Evolutionary conservation across 1,140 invertebrate genomes (phyloP).

Genomic region (Neodiprion virginianus): DNA sequence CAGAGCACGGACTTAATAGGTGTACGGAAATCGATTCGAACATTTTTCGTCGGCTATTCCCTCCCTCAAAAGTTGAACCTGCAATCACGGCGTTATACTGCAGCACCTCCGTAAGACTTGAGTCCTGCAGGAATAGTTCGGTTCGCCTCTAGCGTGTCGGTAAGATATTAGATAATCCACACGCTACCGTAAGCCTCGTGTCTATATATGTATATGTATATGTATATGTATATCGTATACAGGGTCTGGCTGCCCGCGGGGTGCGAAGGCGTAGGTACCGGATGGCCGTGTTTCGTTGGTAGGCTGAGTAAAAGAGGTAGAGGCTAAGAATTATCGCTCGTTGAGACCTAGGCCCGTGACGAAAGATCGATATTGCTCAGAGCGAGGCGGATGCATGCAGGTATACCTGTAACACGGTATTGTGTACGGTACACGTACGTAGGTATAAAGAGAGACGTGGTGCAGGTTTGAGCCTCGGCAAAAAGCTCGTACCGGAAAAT

Average conservation of each 20-base stretch:
- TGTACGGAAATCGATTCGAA: no score
- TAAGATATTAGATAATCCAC: constrained; percentile 3
- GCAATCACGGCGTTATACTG: not conserved
- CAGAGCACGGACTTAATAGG: no score
- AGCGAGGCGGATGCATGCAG: not conserved
- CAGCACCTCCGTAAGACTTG: not conserved
- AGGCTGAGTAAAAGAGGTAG: not conserved
- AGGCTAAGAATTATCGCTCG: constrained; percentile 3
- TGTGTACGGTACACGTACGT: no score
- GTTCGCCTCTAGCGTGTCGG: constrained; percentile 1
- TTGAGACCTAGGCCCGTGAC: not conserved
- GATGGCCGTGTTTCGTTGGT: not conserved
- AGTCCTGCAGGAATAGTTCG: not conserved
- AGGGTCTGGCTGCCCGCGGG: no score
- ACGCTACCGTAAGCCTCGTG: not conserved
- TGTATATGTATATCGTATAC: no score
- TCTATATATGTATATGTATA: not conserved
- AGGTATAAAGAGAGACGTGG: no score
- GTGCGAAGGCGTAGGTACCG: no score
- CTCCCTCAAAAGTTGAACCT: not conserved
- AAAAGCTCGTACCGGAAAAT: not conserved
- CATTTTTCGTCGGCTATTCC: no score
- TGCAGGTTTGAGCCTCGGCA: not conserved
- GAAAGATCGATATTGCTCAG: not conserved
- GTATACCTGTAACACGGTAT: no score